Conservation (phyloP, 2,888 invertebrate species). For the Bedellia somnulentella region DNA sequence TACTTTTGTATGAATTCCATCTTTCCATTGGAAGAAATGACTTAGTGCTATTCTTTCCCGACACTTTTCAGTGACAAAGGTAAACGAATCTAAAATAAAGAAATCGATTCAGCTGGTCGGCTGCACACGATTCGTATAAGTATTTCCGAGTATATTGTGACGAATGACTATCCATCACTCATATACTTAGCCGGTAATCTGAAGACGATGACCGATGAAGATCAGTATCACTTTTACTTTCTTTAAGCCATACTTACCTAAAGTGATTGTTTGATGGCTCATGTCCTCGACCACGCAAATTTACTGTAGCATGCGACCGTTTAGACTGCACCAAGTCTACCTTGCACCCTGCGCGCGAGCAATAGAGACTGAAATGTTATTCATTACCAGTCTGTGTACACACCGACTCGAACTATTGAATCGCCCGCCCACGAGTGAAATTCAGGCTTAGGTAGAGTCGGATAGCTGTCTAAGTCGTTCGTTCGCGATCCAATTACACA, state of each 20-base stretch:
- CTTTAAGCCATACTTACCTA: constrained; percentile 15
- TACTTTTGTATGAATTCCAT: no score
- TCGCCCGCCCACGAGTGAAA: constrained; percentile 34
- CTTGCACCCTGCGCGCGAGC: constrained; percentile 24
- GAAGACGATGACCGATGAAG: constrained; percentile 18
- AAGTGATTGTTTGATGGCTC: background rate
- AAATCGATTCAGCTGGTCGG: no score
- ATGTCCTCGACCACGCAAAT: background rate
- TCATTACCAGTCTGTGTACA: constrained; percentile 12
- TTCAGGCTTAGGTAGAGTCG: constrained; percentile 27
- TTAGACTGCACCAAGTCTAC: no score
- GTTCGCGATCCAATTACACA: no score
- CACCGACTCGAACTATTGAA: constrained; percentile 21
- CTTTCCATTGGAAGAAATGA: no score
- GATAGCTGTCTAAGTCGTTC: constrained; percentile 29
- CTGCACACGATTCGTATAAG: no score
- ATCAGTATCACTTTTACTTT: constrained; percentile 41
- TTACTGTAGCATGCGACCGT: constrained; percentile 1
- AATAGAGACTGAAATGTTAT: constrained; percentile 22
- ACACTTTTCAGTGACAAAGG: no score
- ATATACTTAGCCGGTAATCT: constrained; percentile 8
- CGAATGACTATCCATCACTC: background rate
- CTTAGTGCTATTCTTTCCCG: no score
- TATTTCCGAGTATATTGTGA: constrained; percentile 5
- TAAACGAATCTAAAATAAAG: no score